phyloP scores from a whole-genome alignment of 2,113 vertebrate species.

The Garra rufa region DNA sequence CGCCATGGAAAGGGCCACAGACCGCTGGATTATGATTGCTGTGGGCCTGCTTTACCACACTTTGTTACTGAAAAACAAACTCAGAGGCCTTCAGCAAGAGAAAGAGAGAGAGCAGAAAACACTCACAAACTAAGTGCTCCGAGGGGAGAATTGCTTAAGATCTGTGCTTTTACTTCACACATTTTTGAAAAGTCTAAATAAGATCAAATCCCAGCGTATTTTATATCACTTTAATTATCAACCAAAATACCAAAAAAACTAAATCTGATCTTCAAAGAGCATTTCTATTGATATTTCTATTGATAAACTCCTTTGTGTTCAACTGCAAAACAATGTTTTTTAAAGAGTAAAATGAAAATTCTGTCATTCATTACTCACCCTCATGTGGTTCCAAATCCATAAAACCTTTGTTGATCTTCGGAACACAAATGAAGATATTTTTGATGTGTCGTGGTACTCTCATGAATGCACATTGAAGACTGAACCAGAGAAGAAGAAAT shows the following conservation, averaged over 20 bases:
- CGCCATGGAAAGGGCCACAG: conserved; percentile 62
- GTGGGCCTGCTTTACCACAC: conserved; percentile 70
- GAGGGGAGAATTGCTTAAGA: conserved; percentile 6
- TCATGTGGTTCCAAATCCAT: too few species aligned
- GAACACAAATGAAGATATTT: too few species aligned
- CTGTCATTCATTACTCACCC: too few species aligned
- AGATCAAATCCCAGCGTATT: not conserved
- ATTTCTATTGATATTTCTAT: not conserved
- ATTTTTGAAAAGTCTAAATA: not conserved
- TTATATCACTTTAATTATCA: not conserved
- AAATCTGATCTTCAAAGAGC: not conserved
- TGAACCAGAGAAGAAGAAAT: too few species aligned
- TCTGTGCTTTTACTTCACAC: conserved; percentile 3
- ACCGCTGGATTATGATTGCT: conserved; percentile 69
- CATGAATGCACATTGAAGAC: too few species aligned
- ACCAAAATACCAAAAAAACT: too few species aligned
- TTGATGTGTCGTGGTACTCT: too few species aligned
- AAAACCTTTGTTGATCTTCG: too few species aligned
- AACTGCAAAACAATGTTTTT: not conserved
- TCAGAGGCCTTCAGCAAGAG: conserved; percentile 53
- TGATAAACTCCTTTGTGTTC: not conserved
- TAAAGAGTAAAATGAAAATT: too few species aligned
- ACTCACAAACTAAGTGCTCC: conserved; percentile 37
- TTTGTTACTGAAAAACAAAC: conserved; percentile 65
- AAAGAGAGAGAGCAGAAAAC: not conserved